Evolutionary conservation across 2,888 invertebrate genomes (phyloP), one percentile per base, ranked within the genome.

Genomic region (Blastobasis adustella): DNA sequence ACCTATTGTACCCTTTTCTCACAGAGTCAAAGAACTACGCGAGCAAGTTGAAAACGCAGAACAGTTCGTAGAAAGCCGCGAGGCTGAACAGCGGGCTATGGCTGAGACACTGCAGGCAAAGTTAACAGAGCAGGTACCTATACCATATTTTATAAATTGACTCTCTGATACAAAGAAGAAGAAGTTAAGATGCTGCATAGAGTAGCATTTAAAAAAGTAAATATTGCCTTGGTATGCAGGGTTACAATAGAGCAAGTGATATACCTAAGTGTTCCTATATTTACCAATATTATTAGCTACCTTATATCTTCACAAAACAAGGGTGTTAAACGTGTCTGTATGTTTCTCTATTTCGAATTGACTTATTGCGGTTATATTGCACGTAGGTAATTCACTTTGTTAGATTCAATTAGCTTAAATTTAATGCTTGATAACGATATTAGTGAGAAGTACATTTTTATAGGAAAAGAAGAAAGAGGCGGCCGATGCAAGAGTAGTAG

Each of bases 11-110:
- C 9, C 2, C 8, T 41, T 7, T 41, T 3, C 8, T 1, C 7
- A 49, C 54, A 87, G 87, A 60, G 85, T 86, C 2, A 84, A 81
- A 56, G 87, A 86, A 60, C 67, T 87, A 37, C 75, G 72, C 6
- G 85, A 84, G 43, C 74, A 74, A 56, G 66, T 71, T 4, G 73
- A 74, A 44, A 48, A 61, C 6, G 69, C 73, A 1, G 81, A 81
- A 49, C 69, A 56, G n/a, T 55, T 58, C 4, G 67, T 71, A 0
- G 67, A 64, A 6, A 10, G 39, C 6, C 72, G 71, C 0, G 65
- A 69, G 46, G 64, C 62, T 0, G 78, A 79, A 46, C 68, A 71
- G 43, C 65, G 62, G 40, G 47, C 68, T 36, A 76, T 67, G 46
- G 54, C 63, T 43, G 78, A 82, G 53, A 60, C 63, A 38, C 74